A percentile compares a stretch with the other conserved stretches of the same genome.
Conservation (phyloP, 2,113 vertebrate genomes). For the Xiphophorus couchianus region DNA sequence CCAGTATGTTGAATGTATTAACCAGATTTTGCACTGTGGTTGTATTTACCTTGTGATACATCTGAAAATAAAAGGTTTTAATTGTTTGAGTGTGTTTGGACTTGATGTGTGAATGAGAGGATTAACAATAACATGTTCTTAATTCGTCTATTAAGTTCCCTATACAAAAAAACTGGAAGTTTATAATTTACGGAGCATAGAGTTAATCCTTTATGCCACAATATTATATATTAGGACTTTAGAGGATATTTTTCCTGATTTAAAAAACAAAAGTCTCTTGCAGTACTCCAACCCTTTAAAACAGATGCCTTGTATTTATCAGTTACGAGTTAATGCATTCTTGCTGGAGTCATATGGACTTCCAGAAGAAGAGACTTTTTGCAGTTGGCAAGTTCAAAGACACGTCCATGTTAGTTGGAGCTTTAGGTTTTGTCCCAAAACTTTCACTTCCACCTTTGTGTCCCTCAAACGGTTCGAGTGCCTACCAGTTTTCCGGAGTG, state of each 20-base stretch:
- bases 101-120: not conserved
- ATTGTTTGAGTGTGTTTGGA: slow-evolving; percentile 4
- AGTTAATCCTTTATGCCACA: not conserved
- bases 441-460: too few relatives aligned
- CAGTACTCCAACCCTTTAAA: not conserved
- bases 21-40: slow-evolving; percentile 50
- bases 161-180: not conserved
- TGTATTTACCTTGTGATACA: slow-evolving; percentile 40
- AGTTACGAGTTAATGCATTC: not conserved
- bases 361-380: not conserved
- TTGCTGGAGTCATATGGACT: not conserved
- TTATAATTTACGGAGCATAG: not conserved
- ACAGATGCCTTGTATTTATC: not conserved
- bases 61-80: slow-evolving; percentile 55
- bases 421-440: too few relatives aligned
- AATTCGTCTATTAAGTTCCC: not conserved
- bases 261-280: not conserved
- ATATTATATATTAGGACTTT: not conserved
- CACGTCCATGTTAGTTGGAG: too few relatives aligned
- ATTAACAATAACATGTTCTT: not conserved
- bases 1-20: slow-evolving; percentile 55
- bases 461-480: too few relatives aligned
- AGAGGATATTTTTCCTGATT: not conserved
- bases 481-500: too few relatives aligned
- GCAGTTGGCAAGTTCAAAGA: not conserved